Evolutionary conservation across 1,140 invertebrate species (phyloP).

Genomic region (Whitmania pigra): DNA sequence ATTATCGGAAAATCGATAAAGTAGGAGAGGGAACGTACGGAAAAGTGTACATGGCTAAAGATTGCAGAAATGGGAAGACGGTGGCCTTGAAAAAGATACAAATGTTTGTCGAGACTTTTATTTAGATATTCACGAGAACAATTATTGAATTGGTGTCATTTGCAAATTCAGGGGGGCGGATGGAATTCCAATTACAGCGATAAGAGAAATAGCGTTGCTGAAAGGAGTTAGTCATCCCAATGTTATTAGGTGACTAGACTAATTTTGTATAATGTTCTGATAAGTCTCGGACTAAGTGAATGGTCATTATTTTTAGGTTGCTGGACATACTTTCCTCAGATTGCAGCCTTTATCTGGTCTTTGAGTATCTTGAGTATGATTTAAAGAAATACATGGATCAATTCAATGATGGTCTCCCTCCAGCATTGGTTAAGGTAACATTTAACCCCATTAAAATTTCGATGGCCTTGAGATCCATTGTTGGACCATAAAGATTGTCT

Average conservation of each 20-base stretch:
- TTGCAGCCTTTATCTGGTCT: constrained; percentile 83
- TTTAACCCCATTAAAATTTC: too few species aligned
- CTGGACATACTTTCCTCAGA: constrained; percentile 96
- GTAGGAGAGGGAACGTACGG: constrained; percentile 94
- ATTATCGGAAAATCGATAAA: constrained; percentile 76
- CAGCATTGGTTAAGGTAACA: constrained; percentile 23
- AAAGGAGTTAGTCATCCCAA: constrained; percentile 77
- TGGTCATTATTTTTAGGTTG: constrained; percentile 44
- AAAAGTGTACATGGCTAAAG: constrained; percentile 86
- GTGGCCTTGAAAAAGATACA: constrained; percentile 92
- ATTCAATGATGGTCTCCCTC: constrained; percentile 45
- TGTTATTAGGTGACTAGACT: constrained; percentile 54
- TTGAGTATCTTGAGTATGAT: constrained; percentile 97
- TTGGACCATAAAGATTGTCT: too few species aligned
- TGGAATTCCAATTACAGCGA: constrained; percentile 84
- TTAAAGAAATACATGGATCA: constrained; percentile 93
- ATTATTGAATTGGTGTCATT: background rate
- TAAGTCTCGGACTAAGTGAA: background rate
- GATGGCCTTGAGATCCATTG: too few species aligned
- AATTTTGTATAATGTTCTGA: background rate
- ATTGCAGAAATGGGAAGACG: constrained; percentile 64
- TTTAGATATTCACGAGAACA: background rate
- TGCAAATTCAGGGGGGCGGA: constrained; percentile 57
- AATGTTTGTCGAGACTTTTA: constrained; percentile 46
- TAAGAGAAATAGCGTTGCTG: constrained; percentile 79